phyloP scores from a whole-genome alignment of 1,140 invertebrate species.

The Papilio dardanus region DNA sequence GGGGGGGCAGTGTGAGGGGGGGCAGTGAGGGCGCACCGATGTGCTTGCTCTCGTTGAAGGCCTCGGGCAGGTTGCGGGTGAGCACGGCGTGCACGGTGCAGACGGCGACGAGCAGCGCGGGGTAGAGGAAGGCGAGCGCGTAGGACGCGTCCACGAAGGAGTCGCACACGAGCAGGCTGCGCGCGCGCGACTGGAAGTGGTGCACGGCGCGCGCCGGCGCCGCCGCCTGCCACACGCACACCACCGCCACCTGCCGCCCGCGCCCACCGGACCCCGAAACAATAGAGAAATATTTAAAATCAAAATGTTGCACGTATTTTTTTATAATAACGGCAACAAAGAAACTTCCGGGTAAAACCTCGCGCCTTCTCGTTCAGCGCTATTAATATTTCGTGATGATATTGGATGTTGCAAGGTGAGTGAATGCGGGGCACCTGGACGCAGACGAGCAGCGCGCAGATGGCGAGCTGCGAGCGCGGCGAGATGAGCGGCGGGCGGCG shows the following conservation, averaged over 20 bases:
- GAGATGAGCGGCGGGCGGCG: slow-evolving; percentile 96
- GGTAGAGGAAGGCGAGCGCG: slow-evolving; percentile 95
- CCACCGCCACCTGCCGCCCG: slow-evolving; percentile 88
- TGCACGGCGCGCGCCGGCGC: slow-evolving; percentile 92
- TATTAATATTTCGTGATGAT: no score
- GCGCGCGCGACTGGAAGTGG: slow-evolving; percentile 93
- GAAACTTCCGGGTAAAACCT: no score
- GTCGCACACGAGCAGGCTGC: slow-evolving; percentile 94
- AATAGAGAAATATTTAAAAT: no score
- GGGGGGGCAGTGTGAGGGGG: no score
- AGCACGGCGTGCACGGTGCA: slow-evolving; percentile 95
- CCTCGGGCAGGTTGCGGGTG: slow-evolving; percentile 96
- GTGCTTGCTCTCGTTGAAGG: slow-evolving; percentile 97
- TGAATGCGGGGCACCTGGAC: slow-evolving; percentile 85
- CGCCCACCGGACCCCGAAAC: no score
- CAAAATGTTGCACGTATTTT: no score
- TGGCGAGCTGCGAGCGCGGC: slow-evolving; percentile 95
- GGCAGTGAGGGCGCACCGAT: slow-evolving; percentile 85
- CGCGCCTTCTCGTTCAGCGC: no score
- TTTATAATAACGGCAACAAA: no score
- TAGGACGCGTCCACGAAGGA: slow-evolving; percentile 93
- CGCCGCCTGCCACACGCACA: slow-evolving; percentile 93
- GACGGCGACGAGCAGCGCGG: slow-evolving; percentile 92
- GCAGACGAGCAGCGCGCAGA: slow-evolving; percentile 91
- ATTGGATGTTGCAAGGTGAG: neutral